phyloP scores from a whole-genome alignment of 2,797 vertebrate genomes.

The Acanthiza pusilla region DNA sequence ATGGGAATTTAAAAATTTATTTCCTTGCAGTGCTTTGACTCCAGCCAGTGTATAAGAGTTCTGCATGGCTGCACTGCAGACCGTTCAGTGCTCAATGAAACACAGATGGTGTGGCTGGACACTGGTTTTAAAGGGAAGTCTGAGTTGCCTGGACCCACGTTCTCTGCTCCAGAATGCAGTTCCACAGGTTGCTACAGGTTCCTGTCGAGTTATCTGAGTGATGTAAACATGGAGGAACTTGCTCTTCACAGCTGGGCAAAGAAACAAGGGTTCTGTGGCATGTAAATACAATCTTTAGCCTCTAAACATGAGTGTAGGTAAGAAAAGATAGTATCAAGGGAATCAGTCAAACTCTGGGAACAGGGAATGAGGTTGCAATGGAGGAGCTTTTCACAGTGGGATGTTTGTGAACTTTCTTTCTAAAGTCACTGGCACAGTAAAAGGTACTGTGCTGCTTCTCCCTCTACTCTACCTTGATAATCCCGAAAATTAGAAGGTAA shows the following conservation, averaged over 20 bases:
- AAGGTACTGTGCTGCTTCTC: not conserved
- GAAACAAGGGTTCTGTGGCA: not conserved
- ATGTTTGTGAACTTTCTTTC: not conserved
- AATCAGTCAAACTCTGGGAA: not conserved
- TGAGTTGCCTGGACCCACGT: not conserved
- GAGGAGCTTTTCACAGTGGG: not conserved
- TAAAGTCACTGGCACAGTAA: not conserved
- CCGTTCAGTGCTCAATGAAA: fast-evolving
- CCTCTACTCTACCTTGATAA: not conserved
- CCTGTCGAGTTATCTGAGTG: not conserved
- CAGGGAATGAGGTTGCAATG: not conserved
- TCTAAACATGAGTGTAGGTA: not conserved
- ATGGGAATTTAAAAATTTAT: fast-evolving
- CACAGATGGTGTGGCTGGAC: not conserved
- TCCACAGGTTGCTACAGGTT: not conserved
- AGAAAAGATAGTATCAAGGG: not conserved
- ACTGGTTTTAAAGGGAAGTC: not conserved
- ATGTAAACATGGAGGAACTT: not conserved
- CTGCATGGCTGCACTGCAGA: not conserved
- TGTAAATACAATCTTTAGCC: not conserved
- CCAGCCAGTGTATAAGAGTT: not conserved
- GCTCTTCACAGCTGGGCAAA: not conserved
- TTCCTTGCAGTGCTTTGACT: not conserved
- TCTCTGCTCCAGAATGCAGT: not conserved
- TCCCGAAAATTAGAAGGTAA: not conserved